Evolutionary conservation across 2,113 vertebrate genomes (phyloP).

Genomic region (Thymallus thymallus): DNA sequence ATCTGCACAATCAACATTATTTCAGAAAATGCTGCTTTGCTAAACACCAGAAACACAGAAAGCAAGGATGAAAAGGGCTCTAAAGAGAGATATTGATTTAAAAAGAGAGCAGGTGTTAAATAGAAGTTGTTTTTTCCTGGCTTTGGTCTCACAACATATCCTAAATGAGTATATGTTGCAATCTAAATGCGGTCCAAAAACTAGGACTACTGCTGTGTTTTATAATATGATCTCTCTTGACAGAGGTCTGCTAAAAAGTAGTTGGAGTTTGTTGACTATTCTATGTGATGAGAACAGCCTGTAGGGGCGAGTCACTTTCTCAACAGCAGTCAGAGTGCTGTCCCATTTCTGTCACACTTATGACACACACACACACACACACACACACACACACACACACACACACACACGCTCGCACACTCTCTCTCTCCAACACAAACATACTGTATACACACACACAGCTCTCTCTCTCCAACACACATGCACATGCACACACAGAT

Average conservation of each 20-base stretch:
- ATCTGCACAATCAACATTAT: not conserved
- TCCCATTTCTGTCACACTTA: constrained; percentile 72
- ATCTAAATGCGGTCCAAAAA: too few species aligned
- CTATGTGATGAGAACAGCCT: constrained; percentile 52
- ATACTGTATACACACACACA: constrained; percentile 21
- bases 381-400: too few species aligned
- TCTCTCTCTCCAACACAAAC: too few species aligned
- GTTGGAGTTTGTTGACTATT: constrained; percentile 57
- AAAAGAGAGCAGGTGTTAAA: not conserved
- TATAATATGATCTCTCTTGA: not conserved
- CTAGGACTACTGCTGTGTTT: too few species aligned
- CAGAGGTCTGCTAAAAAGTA: constrained; percentile 44
- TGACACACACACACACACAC: not conserved
- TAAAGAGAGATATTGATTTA: not conserved
- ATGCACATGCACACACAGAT: constrained; percentile 31
- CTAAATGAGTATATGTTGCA: too few species aligned
- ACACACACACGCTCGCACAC: too few species aligned
- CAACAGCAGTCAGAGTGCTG: constrained; percentile 57
- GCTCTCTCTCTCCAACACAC: constrained; percentile 11
- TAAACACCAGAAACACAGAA: not conserved
- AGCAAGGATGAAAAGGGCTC: not conserved
- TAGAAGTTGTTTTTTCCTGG: not conserved
- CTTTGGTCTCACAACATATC: not conserved
- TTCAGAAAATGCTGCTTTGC: not conserved
- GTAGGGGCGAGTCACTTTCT: constrained; percentile 62